phyloP scores from a whole-genome alignment of 2,888 invertebrate genomes.

The Quadroppia sp. region DNA sequence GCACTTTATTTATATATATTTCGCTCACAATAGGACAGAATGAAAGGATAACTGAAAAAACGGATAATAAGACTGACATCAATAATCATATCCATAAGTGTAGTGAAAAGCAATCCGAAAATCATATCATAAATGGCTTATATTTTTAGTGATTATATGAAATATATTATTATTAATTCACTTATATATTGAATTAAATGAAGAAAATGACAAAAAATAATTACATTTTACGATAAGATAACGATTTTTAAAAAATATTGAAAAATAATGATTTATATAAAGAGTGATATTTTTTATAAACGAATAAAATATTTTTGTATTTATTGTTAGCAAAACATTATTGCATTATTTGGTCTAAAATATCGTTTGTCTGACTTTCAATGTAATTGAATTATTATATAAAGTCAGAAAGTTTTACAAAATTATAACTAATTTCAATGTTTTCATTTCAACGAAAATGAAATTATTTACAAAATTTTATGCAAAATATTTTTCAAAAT shows the following conservation, averaged over 20 bases:
- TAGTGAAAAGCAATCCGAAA: background rate
- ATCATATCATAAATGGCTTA: slow-evolving; percentile 2
- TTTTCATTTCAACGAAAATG: too few species aligned
- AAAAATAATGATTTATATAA: slow-evolving; percentile 11
- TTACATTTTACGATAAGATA: slow-evolving; percentile 17
- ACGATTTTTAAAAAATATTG: background rate
- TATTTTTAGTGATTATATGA: background rate
- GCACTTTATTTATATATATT: slow-evolving; percentile 22
- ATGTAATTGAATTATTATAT: background rate
- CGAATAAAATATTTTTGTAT: too few species aligned
- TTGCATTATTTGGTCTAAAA: background rate
- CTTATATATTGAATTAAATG: slow-evolving; percentile 10
- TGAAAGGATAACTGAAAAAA: slow-evolving; percentile 6
- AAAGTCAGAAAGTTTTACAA: background rate
- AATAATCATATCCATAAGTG: slow-evolving; percentile 28
- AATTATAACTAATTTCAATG: too few species aligned
- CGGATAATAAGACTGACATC: slow-evolving; percentile 5
- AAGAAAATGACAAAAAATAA: background rate
- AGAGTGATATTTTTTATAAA: too few species aligned
- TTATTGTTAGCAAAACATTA: slow-evolving; percentile 8
- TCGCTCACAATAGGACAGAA: slow-evolving; percentile 2
- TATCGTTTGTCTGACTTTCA: background rate
- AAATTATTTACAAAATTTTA: too few species aligned
- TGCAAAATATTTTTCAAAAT: too few species aligned
- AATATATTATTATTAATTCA: slow-evolving; percentile 16